Evolutionary conservation across 1,140 invertebrate genomes (phyloP), one percentile per base, ranked within the genome.

Genomic region (Aphelinus atriplicis): DNA sequence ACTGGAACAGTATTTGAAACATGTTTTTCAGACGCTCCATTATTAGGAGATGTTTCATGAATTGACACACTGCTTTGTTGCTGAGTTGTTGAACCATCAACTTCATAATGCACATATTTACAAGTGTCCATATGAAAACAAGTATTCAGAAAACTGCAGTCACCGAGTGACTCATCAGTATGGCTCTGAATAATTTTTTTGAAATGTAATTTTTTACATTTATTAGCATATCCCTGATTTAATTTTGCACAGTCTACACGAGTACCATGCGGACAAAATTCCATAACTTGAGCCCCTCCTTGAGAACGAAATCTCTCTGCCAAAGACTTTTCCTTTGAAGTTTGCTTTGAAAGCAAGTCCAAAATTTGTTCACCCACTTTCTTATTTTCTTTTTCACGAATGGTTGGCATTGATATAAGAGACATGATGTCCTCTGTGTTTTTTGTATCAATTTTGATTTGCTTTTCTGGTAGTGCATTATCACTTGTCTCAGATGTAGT

Each of bases 111-210:
- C 45, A 98, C 96, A 89, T 97, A 97, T 87, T 98, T 99, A 91
- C 97, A 99, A 63, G 95, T 97, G 79, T 98, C 97, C 97, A 99
- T 99, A 84, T 99, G 97, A 84, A 99, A 99, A 85, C 97, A 99
- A 1, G 97, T 99, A 84, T 99, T 99, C 0, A 99, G 90, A 87
- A 99, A 99, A 58, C 97, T 98, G 86, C 97, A 99, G 84, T 99
- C 97, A 0, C 97, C 97, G 4, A 99, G 89, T 0, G 95, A 92
- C 87, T 98, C 97, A 86, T 99, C 98, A 0, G 98, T 99, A 84
- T 99, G 97, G 75, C 93, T 92, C 85, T 98, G 96, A 77, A 99
- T 97, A 73, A 99, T 99, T 89, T 99, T 98, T 82, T 96, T 95
- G 84, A 99, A 99, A 87, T 99, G 97, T 46, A 99, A 89, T 83